Evolutionary conservation across 2,797 vertebrate species (phyloP).

Genomic region (Rhincodon typus): DNA sequence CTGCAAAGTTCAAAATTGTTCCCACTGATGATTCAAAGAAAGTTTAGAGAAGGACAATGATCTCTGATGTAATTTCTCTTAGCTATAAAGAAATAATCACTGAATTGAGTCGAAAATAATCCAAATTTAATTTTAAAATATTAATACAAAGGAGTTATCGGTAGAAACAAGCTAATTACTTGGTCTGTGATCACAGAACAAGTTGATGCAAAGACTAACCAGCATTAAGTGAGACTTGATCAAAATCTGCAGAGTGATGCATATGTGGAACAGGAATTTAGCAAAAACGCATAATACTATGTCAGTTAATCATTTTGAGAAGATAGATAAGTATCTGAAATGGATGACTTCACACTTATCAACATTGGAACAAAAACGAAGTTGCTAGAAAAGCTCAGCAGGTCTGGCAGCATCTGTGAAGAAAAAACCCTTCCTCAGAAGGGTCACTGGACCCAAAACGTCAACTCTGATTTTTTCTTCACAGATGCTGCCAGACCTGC

Average conservation of each 20-base stretch:
- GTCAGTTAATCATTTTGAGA: background rate
- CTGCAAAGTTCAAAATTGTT: background rate
- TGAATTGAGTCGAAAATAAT: background rate
- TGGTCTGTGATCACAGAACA: background rate
- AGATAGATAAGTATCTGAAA: background rate
- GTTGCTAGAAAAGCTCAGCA: too few species aligned
- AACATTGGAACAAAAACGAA: too few species aligned
- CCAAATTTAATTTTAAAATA: background rate
- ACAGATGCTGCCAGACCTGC: too few species aligned
- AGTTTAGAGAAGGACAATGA: background rate
- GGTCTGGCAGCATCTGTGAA: too few species aligned
- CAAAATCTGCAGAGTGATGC: background rate
- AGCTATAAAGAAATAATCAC: background rate
- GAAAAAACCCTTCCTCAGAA: too few species aligned
- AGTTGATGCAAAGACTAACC: background rate
- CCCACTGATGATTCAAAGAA: background rate
- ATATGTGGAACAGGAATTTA: constrained; percentile 7
- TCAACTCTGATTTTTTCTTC: too few species aligned
- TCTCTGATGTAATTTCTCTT: background rate
- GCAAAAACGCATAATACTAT: background rate
- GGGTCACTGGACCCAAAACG: too few species aligned
- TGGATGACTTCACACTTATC: background rate
- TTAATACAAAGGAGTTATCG: background rate
- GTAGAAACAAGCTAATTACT: background rate
- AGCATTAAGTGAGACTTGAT: background rate